Percentiles rank a stretch among this genome's conserved stretches.
phyloP scores from a whole-genome alignment of 2,888 invertebrate genomes.

The Cheilosia urbana region DNA sequence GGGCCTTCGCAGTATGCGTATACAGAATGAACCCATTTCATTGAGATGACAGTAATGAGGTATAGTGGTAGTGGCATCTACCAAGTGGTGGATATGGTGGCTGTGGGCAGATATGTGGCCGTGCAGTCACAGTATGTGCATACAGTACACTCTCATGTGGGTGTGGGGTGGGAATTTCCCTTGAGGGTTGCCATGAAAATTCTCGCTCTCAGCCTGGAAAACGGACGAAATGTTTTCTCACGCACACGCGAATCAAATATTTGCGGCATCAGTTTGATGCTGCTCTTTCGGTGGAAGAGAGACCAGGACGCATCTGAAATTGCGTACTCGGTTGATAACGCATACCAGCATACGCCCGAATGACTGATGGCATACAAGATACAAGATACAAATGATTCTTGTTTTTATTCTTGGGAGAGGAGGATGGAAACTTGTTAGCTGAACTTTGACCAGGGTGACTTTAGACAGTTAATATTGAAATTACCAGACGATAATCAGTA shows the following conservation, averaged over 20 bases:
- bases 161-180: constrained; percentile 55
- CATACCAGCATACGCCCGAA: constrained; percentile 41
- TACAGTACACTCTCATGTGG: constrained; percentile 40
- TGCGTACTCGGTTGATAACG: constrained; percentile 13
- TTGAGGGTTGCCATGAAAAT: constrained; percentile 29
- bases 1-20: constrained; percentile 43
- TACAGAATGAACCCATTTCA: constrained; percentile 49
- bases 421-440: constrained; percentile 26
- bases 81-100: constrained; percentile 1
- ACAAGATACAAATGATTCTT: constrained; percentile 9
- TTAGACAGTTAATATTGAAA: constrained; percentile 64
- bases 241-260: constrained; percentile 46
- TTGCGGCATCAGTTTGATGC: constrained; percentile 4
- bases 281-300: constrained; percentile 14
- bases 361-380: constrained; percentile 64
- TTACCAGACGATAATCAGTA: constrained; percentile 60
- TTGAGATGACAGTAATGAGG: constrained; percentile 53
- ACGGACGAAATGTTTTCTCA: constrained; percentile 57
- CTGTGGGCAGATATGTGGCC: constrained; percentile 27
- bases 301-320: constrained; percentile 36
- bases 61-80: constrained; percentile 38
- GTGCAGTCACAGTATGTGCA: constrained; percentile 29
- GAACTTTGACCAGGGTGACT: constrained; percentile 57
- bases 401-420: background rate
- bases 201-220: constrained; percentile 1